Conservation (phyloP, 2,797 vertebrate genomes). For the Paramormyrops hopkinsi region DNA sequence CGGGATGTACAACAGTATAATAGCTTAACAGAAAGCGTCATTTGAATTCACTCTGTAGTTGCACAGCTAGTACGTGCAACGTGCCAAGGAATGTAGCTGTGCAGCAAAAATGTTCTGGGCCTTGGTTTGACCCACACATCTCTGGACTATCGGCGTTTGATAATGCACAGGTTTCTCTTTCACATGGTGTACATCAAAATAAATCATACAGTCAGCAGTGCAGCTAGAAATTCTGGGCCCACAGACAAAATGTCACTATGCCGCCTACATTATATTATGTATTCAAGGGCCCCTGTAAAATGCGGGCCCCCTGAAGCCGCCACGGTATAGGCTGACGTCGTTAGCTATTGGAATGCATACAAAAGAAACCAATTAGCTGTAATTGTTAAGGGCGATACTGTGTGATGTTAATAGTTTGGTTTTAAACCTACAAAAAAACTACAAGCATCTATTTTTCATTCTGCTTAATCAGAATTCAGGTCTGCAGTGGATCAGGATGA, state of each 20-base stretch:
- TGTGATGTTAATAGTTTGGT: not conserved
- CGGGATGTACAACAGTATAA: not conserved
- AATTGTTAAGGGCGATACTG: not conserved
- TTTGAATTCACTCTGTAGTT: not conserved
- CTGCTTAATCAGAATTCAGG: not conserved
- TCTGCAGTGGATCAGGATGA: not conserved
- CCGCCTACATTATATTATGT: not conserved
- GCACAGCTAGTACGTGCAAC: not conserved
- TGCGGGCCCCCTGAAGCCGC: not conserved
- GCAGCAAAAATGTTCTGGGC: not conserved
- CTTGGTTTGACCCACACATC: not conserved
- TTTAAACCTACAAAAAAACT: not conserved
- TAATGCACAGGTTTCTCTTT: not conserved
- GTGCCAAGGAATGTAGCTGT: not conserved
- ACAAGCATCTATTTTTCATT: not conserved
- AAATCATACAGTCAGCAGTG: not conserved
- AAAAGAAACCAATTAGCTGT: not conserved
- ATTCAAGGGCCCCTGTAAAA: not conserved
- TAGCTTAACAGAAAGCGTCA: not conserved
- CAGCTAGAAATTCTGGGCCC: not conserved
- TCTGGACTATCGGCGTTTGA: not conserved
- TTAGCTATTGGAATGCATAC: not conserved
- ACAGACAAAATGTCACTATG: not conserved
- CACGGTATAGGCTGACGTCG: not conserved
- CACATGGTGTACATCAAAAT: not conserved